Evolutionary conservation across 2,888 invertebrate genomes (phyloP), one percentile per base, ranked within the genome.

Genomic region (Ormyrus pomaceus): DNA sequence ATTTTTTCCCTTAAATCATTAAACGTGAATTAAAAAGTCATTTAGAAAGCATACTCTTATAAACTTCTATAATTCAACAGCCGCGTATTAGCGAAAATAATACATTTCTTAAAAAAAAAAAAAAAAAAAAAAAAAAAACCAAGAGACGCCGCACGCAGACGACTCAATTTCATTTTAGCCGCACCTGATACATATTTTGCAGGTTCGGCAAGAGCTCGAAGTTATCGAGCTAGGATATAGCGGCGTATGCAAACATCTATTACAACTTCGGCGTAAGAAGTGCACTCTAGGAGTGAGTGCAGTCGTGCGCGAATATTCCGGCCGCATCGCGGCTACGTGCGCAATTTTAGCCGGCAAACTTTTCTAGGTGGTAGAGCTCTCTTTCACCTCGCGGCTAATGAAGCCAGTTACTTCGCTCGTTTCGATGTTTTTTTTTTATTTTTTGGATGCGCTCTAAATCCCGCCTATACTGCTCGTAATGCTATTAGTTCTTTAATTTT

Each of bases 241-340:
- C 51, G 74, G 10, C 59, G 11, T 58, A 51, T 50, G 50, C 58
- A 75, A 75, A 66, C 66, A 59, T n/a, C 51, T 64, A 56, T 55
- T 56, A 55, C 10, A 55, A 73, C 51, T 65, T 56, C 34, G 34
- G 3, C 34, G 56, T 10, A 59, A 69, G 69, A 58, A 48, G 62
- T 13, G 46, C 53, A 46, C 53, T 34, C 34, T 46, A 46, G 10
- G 55, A 11, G 13, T 61, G 34, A 6, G 10, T 5, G 9, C 13
- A 56, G 56, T 45, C 34, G 11, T 56, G 4, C 34, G 34, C 34
- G 34, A 34, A 34, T 34, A 34, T 34, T 34, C 34, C 34, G 19
- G 9, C 56, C 19, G 55, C 6, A 56, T 55, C 7, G 34, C 34
- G 4, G 46, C 34, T 51, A 51, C 19, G 34, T 34, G 34, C 3